Evolutionary conservation across 1,140 invertebrate species (phyloP).

Genomic region (Ridgeia piscesae): DNA sequence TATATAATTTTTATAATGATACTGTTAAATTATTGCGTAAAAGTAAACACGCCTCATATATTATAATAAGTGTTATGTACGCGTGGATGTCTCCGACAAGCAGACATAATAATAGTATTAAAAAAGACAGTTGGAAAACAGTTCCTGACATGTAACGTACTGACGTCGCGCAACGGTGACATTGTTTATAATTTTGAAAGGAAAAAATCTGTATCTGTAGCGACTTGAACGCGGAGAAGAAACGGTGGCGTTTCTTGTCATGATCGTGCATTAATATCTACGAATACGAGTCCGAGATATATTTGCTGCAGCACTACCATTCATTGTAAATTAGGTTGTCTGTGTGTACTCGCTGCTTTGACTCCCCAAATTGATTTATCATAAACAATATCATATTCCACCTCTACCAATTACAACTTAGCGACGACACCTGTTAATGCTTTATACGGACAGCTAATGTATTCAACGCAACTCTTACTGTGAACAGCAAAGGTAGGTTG

Average conservation of each 20-base stretch:
- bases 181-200: too few species aligned
- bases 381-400: not conserved
- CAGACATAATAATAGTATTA: too few species aligned
- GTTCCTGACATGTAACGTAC: too few species aligned
- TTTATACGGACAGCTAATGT: not conserved
- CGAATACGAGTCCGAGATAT: not conserved
- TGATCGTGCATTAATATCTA: not conserved
- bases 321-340: constrained; percentile 6
- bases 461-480: not conserved
- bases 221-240: not conserved
- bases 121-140: too few species aligned
- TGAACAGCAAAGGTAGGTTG: not conserved
- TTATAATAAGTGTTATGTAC: too few species aligned
- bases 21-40: too few species aligned
- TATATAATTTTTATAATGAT: too few species aligned
- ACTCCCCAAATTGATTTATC: not conserved
- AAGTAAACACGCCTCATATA: too few species aligned
- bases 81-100: too few species aligned
- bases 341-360: not conserved
- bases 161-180: too few species aligned
- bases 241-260: not conserved
- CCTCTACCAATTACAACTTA: not conserved
- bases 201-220: too few species aligned
- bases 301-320: not conserved
- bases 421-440: not conserved